Percentiles rank a stretch among this genome's conserved stretches.
Evolutionary conservation across 2,888 invertebrate genomes (phyloP).

Genomic region (Hipparchia semele): DNA sequence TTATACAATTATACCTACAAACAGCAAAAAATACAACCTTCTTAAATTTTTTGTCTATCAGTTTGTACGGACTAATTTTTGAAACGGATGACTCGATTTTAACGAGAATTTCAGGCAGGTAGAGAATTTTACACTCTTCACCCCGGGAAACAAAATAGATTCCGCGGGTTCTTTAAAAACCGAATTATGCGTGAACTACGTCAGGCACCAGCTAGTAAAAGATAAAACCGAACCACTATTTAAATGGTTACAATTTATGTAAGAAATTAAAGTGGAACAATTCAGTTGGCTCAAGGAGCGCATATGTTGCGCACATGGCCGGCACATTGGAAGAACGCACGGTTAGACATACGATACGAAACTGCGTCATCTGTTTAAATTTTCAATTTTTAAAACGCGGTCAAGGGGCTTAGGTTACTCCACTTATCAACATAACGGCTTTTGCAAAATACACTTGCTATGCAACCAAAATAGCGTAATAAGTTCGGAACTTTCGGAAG

Average conservation of each 20-base stretch:
- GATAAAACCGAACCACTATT: constrained; percentile 15
- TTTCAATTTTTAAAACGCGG: constrained; percentile 61
- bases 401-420: constrained; percentile 60
- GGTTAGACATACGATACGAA: constrained; percentile 66
- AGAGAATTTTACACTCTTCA: too few species aligned
- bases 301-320: constrained; percentile 79
- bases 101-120: too few species aligned
- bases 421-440: constrained; percentile 18
- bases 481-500: neutral
- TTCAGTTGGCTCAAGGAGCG: constrained; percentile 54
- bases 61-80: too few species aligned
- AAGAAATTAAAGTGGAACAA: constrained; percentile 43
- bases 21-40: too few species aligned
- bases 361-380: constrained; percentile 58
- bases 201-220: constrained; percentile 25
- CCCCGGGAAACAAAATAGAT: too few species aligned
- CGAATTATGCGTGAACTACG: too few species aligned
- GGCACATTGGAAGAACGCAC: constrained; percentile 58
- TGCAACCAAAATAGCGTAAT: too few species aligned
- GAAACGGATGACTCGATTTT: too few species aligned
- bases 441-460: constrained; percentile 2
- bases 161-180: too few species aligned
- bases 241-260: constrained; percentile 29
- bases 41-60: too few species aligned
- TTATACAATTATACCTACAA: too few species aligned